phyloP scores from a whole-genome alignment of 2,113 vertebrate species.

The Parotia lawesii region DNA sequence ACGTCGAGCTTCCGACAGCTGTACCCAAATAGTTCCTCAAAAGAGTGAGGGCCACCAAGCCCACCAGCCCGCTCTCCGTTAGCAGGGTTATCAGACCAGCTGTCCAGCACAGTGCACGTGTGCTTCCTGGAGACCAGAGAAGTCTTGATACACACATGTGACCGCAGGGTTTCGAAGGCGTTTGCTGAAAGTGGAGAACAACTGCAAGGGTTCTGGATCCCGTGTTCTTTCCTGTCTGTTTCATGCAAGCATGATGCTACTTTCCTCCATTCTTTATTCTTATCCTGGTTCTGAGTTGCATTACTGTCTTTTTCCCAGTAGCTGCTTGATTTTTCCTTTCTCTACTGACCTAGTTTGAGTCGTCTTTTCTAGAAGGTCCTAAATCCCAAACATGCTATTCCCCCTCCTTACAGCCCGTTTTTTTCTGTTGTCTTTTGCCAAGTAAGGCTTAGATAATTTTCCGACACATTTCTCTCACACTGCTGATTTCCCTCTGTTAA shows the following conservation, averaged over 20 bases:
- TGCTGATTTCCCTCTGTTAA: background rate
- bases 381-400: slow-evolving; percentile 1
- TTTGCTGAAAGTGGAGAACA: background rate
- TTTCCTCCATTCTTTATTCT: background rate
- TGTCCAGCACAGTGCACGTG: background rate
- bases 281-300: background rate
- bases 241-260: background rate
- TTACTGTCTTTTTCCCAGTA: background rate
- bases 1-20: background rate
- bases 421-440: background rate
- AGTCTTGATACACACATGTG: background rate
- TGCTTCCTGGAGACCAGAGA: background rate
- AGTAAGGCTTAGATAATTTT: slow-evolving; percentile 4
- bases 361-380: background rate
- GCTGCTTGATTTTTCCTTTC: background rate
- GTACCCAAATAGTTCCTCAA: background rate
- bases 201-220: background rate
- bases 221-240: background rate
- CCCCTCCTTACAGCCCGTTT: background rate
- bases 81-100: background rate
- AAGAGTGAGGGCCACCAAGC: background rate
- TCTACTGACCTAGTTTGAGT: background rate
- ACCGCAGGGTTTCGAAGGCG: rapidly evolving
- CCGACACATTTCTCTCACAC: background rate
- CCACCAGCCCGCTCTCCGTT: background rate